These are phyloP conservation scores for Amblyopsis hoosieri DNA, from an alignment of 2,797 vertebrate genomes.

Conservation along the genomic window DNA sequence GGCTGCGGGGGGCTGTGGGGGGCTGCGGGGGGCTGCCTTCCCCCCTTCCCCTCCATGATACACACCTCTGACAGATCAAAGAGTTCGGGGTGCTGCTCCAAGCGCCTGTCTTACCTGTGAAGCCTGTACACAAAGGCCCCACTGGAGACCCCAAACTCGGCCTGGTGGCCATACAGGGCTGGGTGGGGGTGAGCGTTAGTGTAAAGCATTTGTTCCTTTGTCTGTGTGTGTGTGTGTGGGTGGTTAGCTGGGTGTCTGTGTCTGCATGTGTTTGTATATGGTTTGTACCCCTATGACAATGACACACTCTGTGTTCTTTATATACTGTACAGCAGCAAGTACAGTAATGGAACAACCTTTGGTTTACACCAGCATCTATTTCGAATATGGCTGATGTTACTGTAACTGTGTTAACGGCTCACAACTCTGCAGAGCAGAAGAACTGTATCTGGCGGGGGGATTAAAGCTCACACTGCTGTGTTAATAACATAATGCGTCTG, in stretches of 20 bases:
- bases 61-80: conserved; percentile 36
- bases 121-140: conserved; percentile 27
- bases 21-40: too few relatives aligned
- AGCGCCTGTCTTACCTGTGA: conserved; percentile 41
- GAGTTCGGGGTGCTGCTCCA: conserved; percentile 23
- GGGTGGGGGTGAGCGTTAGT: conserved; percentile 14
- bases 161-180: background rate
- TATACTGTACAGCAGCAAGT: too few relatives aligned
- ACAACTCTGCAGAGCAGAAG: too few relatives aligned
- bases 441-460: conserved; percentile 42
- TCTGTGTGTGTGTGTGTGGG: conserved; percentile 1
- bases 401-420: too few relatives aligned
- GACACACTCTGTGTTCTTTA: background rate
- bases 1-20: too few relatives aligned
- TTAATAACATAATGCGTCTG: conserved; percentile 68
- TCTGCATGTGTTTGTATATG: background rate
- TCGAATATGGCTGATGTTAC: background rate
- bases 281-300: background rate
- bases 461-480: conserved; percentile 61
- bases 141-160: conserved; percentile 8
- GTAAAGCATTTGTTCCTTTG: conserved; percentile 46
- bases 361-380: conserved; percentile 1
- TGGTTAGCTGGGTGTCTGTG: background rate
- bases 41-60: background rate
- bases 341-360: background rate